Conservation (phyloP, 2,888 invertebrate genomes). For the Platypus cylindrus region DNA sequence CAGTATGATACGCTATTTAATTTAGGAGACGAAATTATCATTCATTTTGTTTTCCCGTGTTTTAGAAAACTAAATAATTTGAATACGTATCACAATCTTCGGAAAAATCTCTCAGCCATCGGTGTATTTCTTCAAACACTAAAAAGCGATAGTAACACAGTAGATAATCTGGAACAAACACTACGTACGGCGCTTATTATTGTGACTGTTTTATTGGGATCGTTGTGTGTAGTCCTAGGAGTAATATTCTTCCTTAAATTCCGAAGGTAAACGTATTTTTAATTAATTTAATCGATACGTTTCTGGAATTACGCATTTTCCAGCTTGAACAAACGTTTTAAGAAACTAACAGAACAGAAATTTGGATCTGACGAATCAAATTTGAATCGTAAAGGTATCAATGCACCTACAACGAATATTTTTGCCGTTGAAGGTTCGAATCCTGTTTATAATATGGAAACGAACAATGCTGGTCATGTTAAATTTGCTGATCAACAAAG, state of each 20-base stretch:
- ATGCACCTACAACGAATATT: slow-evolving; percentile 54
- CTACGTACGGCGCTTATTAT: slow-evolving; percentile 42
- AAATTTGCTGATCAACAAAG: slow-evolving; percentile 10
- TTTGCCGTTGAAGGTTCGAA: slow-evolving; percentile 59
- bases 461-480: slow-evolving; percentile 12
- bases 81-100: slow-evolving; percentile 18
- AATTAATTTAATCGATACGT: neutral
- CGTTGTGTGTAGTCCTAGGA: slow-evolving; percentile 41
- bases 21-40: no score
- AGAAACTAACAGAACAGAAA: slow-evolving; percentile 48
- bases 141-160: slow-evolving; percentile 16
- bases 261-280: slow-evolving; percentile 36
- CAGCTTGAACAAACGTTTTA: slow-evolving; percentile 47
- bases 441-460: slow-evolving; percentile 46
- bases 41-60: slow-evolving; percentile 8
- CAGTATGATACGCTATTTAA: no score
- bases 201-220: slow-evolving; percentile 40
- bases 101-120: slow-evolving; percentile 18
- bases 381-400: slow-evolving; percentile 37
- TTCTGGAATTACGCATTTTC: slow-evolving; percentile 6
- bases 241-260: slow-evolving; percentile 44
- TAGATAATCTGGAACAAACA: slow-evolving; percentile 32
- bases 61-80: slow-evolving; percentile 23
- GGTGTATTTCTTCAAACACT: slow-evolving; percentile 19
- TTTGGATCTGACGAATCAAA: slow-evolving; percentile 52